phyloP scores from a whole-genome alignment of 2,113 vertebrate species.

The Pogonocichla stellata region DNA sequence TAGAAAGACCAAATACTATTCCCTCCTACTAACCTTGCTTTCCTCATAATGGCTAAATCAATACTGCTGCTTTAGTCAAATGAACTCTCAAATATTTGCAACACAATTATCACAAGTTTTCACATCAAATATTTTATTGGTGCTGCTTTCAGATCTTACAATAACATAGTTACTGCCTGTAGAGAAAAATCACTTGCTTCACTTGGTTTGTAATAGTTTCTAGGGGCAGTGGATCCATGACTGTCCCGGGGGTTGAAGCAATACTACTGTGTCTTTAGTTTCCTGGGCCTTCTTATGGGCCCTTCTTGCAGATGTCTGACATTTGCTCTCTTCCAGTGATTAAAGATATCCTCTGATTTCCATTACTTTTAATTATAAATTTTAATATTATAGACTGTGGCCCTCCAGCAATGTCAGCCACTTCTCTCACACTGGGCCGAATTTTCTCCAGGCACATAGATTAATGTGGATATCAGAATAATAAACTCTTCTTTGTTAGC shows the following conservation, averaged over 20 bases:
- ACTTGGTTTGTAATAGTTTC: neutral
- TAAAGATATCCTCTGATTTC: neutral
- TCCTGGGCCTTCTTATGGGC: neutral
- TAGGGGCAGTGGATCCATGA: neutral
- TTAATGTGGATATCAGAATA: neutral
- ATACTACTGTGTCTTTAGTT: neutral
- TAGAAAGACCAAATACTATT: neutral
- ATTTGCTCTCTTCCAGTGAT: neutral
- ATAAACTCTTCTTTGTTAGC: neutral
- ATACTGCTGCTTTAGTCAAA: neutral
- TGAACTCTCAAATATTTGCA: neutral
- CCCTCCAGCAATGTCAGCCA: neutral
- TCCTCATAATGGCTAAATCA: neutral
- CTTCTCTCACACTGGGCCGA: neutral
- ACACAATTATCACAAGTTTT: neutral
- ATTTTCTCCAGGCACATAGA: neutral
- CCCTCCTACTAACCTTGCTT: neutral
- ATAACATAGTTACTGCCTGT: neutral
- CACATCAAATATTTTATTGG: neutral
- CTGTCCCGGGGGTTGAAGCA: neutral
- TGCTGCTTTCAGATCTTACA: neutral
- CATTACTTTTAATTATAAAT: neutral
- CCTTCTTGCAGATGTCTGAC: neutral
- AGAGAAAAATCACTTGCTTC: neutral
- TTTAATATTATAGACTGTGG: neutral